phyloP scores from a whole-genome alignment of 1,140 invertebrate genomes.

The Leptonema lineaticorne region DNA sequence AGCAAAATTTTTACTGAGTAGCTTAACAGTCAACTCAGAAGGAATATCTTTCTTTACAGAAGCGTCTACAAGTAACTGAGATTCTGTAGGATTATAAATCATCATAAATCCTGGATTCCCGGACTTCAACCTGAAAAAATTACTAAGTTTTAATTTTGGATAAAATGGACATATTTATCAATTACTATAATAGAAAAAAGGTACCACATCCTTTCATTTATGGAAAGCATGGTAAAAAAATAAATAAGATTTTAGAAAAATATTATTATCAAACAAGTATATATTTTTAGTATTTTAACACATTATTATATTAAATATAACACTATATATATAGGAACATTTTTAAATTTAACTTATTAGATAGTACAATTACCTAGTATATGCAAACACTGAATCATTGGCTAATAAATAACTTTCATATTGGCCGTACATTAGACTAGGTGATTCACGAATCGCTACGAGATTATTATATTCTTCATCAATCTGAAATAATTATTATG shows the following conservation, averaged over 20 bases:
- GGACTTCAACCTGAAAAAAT: constrained; percentile 61
- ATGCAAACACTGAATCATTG: constrained; percentile 61
- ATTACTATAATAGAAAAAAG: neutral
- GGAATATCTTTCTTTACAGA: constrained; percentile 50
- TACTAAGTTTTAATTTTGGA: no score
- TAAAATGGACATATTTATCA: constrained; percentile 26
- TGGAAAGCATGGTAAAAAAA: neutral
- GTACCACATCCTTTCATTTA: neutral
- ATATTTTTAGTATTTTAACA: no score
- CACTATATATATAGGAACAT: no score
- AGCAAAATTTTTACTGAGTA: constrained; percentile 59
- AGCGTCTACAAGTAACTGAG: constrained; percentile 54
- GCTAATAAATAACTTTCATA: constrained; percentile 49
- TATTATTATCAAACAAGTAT: no score
- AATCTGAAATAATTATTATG: neutral
- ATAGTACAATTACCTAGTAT: no score
- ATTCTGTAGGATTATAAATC: constrained; percentile 60
- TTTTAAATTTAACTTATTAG: no score
- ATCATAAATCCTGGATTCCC: constrained; percentile 71
- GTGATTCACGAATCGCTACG: constrained; percentile 49
- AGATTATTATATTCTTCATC: constrained; percentile 45
- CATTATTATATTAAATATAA: no score
- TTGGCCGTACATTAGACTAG: constrained; percentile 61
- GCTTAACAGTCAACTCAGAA: constrained; percentile 58
- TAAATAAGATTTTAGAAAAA: constrained; percentile 33